phyloP scores from a whole-genome alignment of 2,113 vertebrate species.

The Holacanthus passer region DNA sequence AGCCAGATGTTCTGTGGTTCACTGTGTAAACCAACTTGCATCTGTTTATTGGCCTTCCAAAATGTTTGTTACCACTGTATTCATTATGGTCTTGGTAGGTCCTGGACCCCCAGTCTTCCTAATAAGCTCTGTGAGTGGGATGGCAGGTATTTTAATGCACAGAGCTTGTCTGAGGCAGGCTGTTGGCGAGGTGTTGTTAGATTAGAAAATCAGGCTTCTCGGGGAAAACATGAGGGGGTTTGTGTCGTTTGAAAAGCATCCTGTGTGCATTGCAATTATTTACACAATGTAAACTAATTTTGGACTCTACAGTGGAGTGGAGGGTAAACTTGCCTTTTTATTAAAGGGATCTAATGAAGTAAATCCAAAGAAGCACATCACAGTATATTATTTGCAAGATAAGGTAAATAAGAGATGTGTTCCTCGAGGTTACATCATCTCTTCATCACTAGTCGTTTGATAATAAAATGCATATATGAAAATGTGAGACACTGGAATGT shows the following conservation, averaged over 20 bases:
- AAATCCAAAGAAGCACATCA: conserved; percentile 1
- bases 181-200: neutral
- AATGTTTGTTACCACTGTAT: conserved; percentile 87
- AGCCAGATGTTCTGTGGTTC: conserved; percentile 88
- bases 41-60: conserved; percentile 88
- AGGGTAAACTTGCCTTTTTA: neutral
- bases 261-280: neutral
- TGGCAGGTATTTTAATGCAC: conserved; percentile 36
- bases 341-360: neutral
- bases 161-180: neutral
- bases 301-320: neutral
- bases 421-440: neutral
- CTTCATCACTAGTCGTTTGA: neutral
- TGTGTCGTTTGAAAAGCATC: conserved; percentile 7
- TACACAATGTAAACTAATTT: neutral
- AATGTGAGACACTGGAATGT: conserved; percentile 60
- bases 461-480: conserved; percentile 5
- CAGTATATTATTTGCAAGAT: no score
- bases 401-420: neutral
- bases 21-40: conserved; percentile 86
- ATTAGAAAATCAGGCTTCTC: conserved; percentile 9
- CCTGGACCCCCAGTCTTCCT: conserved; percentile 46
- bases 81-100: conserved; percentile 81
- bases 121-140: conserved; percentile 21
- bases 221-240: neutral